phyloP scores from a whole-genome alignment of 2,888 invertebrate genomes.

The Microctonus hyperodae region DNA sequence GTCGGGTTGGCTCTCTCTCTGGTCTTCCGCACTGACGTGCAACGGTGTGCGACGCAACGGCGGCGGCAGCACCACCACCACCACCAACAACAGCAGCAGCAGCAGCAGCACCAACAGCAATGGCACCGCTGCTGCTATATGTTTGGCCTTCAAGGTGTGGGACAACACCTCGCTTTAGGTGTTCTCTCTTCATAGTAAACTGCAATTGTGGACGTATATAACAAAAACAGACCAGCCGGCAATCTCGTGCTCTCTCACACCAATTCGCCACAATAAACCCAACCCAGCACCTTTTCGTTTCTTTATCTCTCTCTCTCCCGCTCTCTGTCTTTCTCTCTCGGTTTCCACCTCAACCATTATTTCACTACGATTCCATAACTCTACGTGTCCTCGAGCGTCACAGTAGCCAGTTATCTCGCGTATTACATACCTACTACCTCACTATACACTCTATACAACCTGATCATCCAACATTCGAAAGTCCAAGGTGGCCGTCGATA shows the following conservation, averaged over 20 bases:
- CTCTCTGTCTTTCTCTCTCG: constrained; percentile 12
- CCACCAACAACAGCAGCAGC: constrained; percentile 13
- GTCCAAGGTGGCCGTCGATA: constrained; percentile 30
- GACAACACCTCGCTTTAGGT: constrained; percentile 11
- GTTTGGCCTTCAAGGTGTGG: constrained; percentile 21
- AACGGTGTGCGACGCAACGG: constrained; percentile 10
- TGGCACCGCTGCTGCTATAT: constrained; percentile 23
- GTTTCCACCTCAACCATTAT: background rate
- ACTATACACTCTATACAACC: background rate
- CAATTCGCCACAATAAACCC: constrained; percentile 16
- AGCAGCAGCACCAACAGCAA: constrained; percentile 24
- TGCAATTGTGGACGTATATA: background rate
- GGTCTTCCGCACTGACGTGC: constrained; percentile 9
- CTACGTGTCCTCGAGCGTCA: constrained; percentile 24
- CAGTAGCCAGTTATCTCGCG: constrained; percentile 1
- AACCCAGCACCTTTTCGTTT: constrained; percentile 25
- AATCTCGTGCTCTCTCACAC: constrained; percentile 28
- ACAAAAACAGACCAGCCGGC: constrained; percentile 22
- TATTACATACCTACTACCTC: background rate
- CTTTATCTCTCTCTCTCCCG: constrained; percentile 11
- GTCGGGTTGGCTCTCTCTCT: background rate
- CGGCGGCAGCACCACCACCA: constrained; percentile 22
- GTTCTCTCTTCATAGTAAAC: background rate
- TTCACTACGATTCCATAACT: constrained; percentile 6
- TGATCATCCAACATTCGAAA: constrained; percentile 32